Evolutionary conservation across 2,113 vertebrate species (phyloP).

Genomic region (Saccopteryx leptura): DNA sequence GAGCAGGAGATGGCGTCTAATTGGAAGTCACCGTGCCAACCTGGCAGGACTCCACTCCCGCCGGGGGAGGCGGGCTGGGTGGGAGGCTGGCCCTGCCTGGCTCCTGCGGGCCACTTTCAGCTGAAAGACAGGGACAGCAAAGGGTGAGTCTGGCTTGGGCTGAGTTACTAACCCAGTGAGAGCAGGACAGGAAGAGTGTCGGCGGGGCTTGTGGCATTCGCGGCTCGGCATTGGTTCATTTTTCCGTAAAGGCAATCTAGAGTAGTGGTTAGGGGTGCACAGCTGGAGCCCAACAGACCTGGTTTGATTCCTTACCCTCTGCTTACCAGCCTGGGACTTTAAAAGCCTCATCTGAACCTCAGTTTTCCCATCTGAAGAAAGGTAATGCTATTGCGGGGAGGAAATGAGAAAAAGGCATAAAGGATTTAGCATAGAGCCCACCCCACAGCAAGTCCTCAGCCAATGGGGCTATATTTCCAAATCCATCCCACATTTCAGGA

Average conservation of each 20-base stretch:
- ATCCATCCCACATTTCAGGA: neutral
- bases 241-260: neutral
- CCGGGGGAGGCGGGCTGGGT: neutral
- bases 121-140: neutral
- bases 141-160: neutral
- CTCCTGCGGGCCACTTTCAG: neutral
- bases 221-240: neutral
- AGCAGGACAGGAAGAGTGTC: rapidly evolving
- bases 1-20: neutral
- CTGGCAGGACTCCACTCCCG: slow-evolving; percentile 42
- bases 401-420: too few species aligned
- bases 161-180: neutral
- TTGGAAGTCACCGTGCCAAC: neutral
- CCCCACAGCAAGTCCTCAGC: neutral
- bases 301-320: neutral
- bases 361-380: neutral
- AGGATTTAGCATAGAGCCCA: neutral
- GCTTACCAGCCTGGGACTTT: neutral
- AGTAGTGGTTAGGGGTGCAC: neutral
- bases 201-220: rapidly evolving
- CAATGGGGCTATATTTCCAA: neutral
- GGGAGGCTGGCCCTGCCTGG: neutral
- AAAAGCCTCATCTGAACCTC: neutral
- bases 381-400: neutral
- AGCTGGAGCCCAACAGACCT: neutral